Base-by-base conservation (phyloP, 2,797 vertebrate species). In the Labroides dimidiatus region DNA sequence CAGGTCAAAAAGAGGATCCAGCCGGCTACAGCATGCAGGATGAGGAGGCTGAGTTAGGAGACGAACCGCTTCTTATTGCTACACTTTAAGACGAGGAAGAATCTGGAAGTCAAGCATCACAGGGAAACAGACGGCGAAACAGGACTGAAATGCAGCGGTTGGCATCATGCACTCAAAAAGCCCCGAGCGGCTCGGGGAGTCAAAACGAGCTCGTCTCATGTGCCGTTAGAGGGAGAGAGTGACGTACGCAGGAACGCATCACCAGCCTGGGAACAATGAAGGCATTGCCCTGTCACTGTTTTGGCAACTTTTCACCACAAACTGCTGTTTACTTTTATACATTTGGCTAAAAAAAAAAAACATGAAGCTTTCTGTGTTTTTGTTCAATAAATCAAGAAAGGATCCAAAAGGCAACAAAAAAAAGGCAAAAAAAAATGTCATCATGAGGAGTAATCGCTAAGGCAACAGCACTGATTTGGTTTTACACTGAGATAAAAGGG, bases 1-100 rank as follows among this genome's bases (percentile, higher is more conserved):
- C 78, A 75, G 87, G 82, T 88, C 78, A 76, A 84, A 84, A 84
- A 67, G 19, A 80, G 72, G 68, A 75, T 80, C 84, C 83, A 78
- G 83, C 78, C 71, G 85, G 89, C 82, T 88, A 89, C 89, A 75
- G 89, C 89, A 92, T 91, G 91, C 91, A 87, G 56, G 71, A 13
- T 19, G 59, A 49, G 36, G n/a, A 51, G 87, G 82, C 59, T 60
- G 79, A 84, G 61, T 72, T 14, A 74, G 69, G 77, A 84, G 64
- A 87, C 78, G 27, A 74, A 87, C 68, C 8, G 84, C 81, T 72
- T 48, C 6, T 92, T 92, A 93, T 92, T 92, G 92, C 92, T 93
- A 92, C 90, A 91, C 89, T 84, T 90, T 72, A 14, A 48, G 86
- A 91, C 84, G 21, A 90, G 90, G 92, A 93, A 92, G 91, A 91